Base-by-base conservation (phyloP, 1,140 invertebrate genomes). In the Oedothorax gibbosus region DNA sequence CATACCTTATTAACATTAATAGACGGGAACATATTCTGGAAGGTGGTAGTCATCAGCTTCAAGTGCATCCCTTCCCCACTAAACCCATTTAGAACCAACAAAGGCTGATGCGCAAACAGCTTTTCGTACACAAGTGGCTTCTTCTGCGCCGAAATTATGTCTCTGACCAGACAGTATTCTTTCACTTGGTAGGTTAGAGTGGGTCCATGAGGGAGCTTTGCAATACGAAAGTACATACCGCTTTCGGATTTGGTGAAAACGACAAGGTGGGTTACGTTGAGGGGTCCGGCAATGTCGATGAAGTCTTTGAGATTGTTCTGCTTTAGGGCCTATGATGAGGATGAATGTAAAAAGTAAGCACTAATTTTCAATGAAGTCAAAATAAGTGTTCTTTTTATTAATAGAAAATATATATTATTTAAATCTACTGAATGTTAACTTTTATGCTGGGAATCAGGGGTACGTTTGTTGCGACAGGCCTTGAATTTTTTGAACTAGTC, bases 11-110 rank as follows among this genome's bases (percentile, higher is more conserved):
- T 95, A 76, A 99, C 93, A 91, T 99, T 99, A 69, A 99, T 97
- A 0, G 96, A 94, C 0, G 98, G 98, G 90, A 99, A 99, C 96
- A 99, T 98, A 89, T 99, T 99, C 91, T 99, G 97, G 89, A 99
- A 98, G 92, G 96, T 98, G 7, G 95, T 94, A 11, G 97, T 93
- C 93, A 99, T 97, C 3, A 99, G 90, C 88, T 98, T 97, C 83
- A 98, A 91, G 86, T 99, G 95, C 90, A 95, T 93, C 64, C 94
- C 94, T 90, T 96, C 95, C 0, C 95, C 94, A 78, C 93, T 94
- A 88, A 99, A 99, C 90, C 96, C 97, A 90, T 99, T 99, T 89
- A 99, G 92, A 66, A 99, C 94, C 60, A 99, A 93, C 5, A 99
- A 90, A 0, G 98, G 97, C 15, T 96, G 87, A 94, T 94, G 81